phyloP scores from a whole-genome alignment of 2,888 invertebrate species.

The Apeira syringaria region DNA sequence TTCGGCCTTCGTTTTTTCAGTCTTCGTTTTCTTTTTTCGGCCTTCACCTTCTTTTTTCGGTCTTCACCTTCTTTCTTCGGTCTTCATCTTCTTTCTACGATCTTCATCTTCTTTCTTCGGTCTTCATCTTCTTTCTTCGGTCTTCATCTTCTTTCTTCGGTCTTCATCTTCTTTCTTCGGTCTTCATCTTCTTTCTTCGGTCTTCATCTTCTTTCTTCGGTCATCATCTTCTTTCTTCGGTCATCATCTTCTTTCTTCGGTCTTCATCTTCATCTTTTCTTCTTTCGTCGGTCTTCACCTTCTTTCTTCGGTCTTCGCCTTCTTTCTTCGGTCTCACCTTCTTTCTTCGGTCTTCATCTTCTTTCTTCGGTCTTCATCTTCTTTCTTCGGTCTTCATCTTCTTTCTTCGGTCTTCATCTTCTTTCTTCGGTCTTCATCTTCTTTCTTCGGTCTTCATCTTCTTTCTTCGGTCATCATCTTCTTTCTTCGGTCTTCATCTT shows the following conservation, averaged over 20 bases:
- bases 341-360: not conserved
- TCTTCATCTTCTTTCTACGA: not conserved
- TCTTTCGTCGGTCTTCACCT: not conserved
- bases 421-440: constrained; percentile 1
- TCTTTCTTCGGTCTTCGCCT: constrained; percentile 1
- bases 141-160: constrained; percentile 2
- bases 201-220: constrained; percentile 2
- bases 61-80: constrained; percentile 1
- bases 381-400: constrained; percentile 1
- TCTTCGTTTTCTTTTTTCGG: not conserved
- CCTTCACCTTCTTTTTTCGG: constrained; percentile 4
- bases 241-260: not conserved
- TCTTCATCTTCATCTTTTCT: no score
- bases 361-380: constrained; percentile 2
- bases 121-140: constrained; percentile 2
- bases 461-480: not conserved
- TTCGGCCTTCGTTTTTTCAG: not conserved
- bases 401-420: not conserved
- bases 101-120: constrained; percentile 5
- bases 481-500: constrained; percentile 1
- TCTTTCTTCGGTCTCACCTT: not conserved
- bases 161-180: not conserved
- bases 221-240: constrained; percentile 2
- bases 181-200: constrained; percentile 2
- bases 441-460: constrained; percentile 1